These are phyloP conservation scores for Synaphobranchus kaupii DNA, from an alignment of 2,797 vertebrate species.

Conservation along the genomic window DNA sequence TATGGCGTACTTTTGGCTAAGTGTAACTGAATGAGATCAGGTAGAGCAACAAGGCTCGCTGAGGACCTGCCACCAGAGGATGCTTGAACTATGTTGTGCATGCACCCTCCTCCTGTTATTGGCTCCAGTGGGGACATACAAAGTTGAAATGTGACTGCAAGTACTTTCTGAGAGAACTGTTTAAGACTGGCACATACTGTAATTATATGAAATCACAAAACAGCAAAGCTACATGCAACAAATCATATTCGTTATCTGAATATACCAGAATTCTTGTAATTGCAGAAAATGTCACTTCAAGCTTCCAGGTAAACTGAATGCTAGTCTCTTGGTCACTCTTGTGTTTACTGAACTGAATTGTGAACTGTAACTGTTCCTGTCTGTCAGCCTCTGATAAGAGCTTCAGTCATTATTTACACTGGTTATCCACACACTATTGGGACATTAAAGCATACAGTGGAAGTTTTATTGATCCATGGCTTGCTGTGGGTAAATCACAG, in stretches of 20 bases:
- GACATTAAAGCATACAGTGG: not conserved
- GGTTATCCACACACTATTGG: conserved; percentile 8
- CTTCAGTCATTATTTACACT: conserved; percentile 1
- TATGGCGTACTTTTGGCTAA: not conserved
- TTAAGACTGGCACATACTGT: not conserved
- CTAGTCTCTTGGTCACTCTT: too few relatives aligned
- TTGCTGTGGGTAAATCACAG: not conserved
- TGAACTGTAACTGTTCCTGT: not conserved
- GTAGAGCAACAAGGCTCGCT: not conserved
- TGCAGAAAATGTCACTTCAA: not conserved
- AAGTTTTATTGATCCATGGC: conserved; percentile 6
- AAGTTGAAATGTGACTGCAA: not conserved
- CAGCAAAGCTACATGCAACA: not conserved
- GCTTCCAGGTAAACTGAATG: not conserved
- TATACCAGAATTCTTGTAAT: not conserved
- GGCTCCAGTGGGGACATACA: not conserved
- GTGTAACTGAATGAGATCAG: not conserved
- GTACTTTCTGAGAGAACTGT: not conserved
- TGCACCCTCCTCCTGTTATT: not conserved
- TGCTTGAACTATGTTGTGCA: not conserved
- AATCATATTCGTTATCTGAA: too few relatives aligned
- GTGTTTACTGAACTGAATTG: not conserved
- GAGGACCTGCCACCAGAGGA: not conserved
- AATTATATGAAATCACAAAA: not conserved
- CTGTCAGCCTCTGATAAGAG: not conserved